Evolutionary conservation across 2,888 invertebrate species (phyloP).

Genomic region (Schrankia costaestrigalis): DNA sequence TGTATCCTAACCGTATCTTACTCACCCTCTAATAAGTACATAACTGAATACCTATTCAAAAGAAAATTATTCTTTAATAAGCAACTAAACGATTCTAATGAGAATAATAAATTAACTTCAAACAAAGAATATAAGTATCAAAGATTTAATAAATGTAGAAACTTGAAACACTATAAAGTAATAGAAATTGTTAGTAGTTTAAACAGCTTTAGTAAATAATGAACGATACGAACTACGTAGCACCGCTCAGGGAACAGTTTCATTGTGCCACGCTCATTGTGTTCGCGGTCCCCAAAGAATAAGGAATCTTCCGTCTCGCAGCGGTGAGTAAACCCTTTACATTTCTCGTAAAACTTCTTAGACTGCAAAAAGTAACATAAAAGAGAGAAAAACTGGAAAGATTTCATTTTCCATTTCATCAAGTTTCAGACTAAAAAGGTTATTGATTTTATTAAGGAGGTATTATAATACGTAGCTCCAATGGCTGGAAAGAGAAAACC

Average conservation of each 20-base stretch:
- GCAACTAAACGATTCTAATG: not conserved
- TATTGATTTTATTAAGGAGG: slow-evolving; percentile 15
- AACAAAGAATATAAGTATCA: not conserved
- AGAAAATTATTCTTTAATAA: too few relatives aligned
- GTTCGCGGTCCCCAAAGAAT: slow-evolving; percentile 47
- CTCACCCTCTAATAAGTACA: not conserved
- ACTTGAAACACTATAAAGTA: slow-evolving; percentile 12
- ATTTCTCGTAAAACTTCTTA: slow-evolving; percentile 45
- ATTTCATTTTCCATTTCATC: slow-evolving; percentile 44
- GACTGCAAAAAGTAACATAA: slow-evolving; percentile 45
- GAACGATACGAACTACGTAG: slow-evolving; percentile 40
- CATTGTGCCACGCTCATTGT: slow-evolving; percentile 58
- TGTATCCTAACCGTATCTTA: not conserved
- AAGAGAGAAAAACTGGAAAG: slow-evolving; percentile 44
- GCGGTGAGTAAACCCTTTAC: slow-evolving; percentile 53
- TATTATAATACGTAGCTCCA: slow-evolving; percentile 8
- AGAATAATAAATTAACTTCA: not conserved
- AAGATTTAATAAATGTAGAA: not conserved
- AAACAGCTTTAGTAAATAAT: slow-evolving; percentile 39
- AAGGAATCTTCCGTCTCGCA: slow-evolving; percentile 43
- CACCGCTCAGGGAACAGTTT: slow-evolving; percentile 51
- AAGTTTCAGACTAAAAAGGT: slow-evolving; percentile 32
- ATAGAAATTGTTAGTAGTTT: slow-evolving; percentile 22
- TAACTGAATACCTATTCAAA: too few relatives aligned
- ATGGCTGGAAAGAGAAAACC: not conserved